A percentile compares a stretch with the other conserved stretches of the same genome.
phyloP scores from a whole-genome alignment of 2,797 vertebrate species.

The Paratrypauchen microcephalus region DNA sequence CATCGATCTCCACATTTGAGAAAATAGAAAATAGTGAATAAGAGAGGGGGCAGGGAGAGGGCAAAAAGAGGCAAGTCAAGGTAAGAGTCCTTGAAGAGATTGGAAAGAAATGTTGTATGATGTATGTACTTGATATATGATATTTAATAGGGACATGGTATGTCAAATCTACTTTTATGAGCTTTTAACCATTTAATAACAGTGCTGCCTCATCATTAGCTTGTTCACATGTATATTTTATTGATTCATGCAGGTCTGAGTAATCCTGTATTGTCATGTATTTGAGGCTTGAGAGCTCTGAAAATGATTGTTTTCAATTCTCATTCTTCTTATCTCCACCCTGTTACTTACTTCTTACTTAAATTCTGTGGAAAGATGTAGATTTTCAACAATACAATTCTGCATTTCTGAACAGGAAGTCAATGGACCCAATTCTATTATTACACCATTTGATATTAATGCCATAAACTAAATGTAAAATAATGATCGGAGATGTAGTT shows the following conservation, averaged over 20 bases:
- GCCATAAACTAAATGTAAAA: too few species aligned
- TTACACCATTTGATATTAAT: too few species aligned
- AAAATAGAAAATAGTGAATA: conserved; percentile 35
- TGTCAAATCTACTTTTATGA: neutral
- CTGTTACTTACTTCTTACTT: too few species aligned
- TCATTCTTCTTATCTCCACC: neutral
- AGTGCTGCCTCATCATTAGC: neutral
- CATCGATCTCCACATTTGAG: conserved; percentile 34
- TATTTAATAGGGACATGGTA: neutral
- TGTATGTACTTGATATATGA: neutral
- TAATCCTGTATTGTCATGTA: neutral
- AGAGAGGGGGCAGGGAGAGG: conserved; percentile 10
- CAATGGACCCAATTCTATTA: too few species aligned
- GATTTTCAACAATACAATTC: too few species aligned
- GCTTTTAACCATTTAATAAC: neutral
- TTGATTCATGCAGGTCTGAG: neutral
- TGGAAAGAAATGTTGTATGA: conserved; percentile 7
- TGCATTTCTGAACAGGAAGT: too few species aligned
- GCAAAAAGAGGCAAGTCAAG: conserved; percentile 4
- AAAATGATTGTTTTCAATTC: neutral
- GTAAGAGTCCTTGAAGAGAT: conserved; percentile 9
- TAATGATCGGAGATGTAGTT: too few species aligned
- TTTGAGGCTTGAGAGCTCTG: neutral
- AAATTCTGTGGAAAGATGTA: too few species aligned
- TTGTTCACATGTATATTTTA: neutral